Evolutionary conservation across 1,140 invertebrate genomes (phyloP), one percentile per base, ranked within the genome.

Genomic region (Apocrypta bakeri): DNA sequence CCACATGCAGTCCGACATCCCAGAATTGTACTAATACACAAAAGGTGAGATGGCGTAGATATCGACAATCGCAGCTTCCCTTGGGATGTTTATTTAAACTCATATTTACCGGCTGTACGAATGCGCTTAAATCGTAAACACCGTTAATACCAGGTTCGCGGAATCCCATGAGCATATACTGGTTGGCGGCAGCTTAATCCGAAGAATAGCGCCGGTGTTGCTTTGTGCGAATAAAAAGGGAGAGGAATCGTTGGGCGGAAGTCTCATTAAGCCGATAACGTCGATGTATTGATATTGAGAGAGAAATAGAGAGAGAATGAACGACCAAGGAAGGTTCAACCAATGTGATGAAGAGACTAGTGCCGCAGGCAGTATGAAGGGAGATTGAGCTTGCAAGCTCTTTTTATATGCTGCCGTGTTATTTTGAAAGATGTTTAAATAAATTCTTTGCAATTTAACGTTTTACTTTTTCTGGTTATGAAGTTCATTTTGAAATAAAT

Each of bases 101-200:
- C 87, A 89, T 88, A 90, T 88, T 90, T 88, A 81, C 84, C 72
- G 72, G 29, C 63, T 61, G 82, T 83, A 86, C 85, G 87, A 87
- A 89, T 88, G 87, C 87, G 87, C 88, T 89, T 90, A 89, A 87
- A 89, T 88, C 87, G 88, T 89, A 89, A 89, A 90, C 89, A 89
- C 86, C 81, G 83, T 86, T 90, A 89, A 90, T 90, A 86, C 88
- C 77, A 14, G 48, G 2, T 56, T 17, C 29, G 29, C 11, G 85
- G 82, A 87, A 88, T 88, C 87, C 87, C 82, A 81, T 84, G 64
- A 85, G 87, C 85, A 85, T 86, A 86, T 83, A 84, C 84, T 81
- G 84, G 83, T 85, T 77, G 37, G 21, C 40, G 3, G 33, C 37
- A 79, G 69, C 84, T 83, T 86, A 85, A 85, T 87, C 84, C 85